Evolutionary conservation across 2,113 vertebrate species (phyloP).

Genomic region (Alethe diademata): DNA sequence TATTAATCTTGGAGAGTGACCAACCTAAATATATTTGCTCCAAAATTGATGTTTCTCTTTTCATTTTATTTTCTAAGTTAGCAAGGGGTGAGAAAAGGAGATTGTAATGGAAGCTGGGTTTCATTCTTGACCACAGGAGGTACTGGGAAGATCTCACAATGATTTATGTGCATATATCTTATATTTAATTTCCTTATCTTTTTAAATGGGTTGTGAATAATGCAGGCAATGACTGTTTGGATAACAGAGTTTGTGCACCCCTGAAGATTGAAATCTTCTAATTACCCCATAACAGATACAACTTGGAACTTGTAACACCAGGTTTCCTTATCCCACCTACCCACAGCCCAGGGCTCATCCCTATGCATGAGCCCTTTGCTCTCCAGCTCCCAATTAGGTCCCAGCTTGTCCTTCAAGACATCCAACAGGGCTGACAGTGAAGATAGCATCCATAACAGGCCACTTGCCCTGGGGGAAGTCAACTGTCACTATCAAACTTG

Average conservation of each 20-base stretch:
- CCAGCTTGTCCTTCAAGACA: conserved; percentile 28
- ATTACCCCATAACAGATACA: neutral
- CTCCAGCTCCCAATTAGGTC: conserved; percentile 4
- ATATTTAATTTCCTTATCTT: neutral
- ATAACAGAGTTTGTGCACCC: neutral
- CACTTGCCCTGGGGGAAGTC: neutral
- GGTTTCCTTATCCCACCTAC: neutral
- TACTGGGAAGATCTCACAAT: neutral
- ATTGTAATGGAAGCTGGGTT: neutral
- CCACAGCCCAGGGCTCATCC: neutral
- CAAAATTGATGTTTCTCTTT: neutral
- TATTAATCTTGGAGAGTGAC: neutral
- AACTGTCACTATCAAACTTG: conserved; percentile 4
- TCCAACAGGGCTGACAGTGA: conserved; percentile 18
- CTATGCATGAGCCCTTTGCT: neutral
- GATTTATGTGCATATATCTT: conserved; percentile 6
- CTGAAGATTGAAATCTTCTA: conserved; percentile 1
- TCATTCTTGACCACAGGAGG: neutral
- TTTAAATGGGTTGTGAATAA: conserved; percentile 19
- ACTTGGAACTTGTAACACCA: neutral
- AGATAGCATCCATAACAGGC: conserved; percentile 2
- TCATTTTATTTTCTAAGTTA: neutral
- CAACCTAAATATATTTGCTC: neutral
- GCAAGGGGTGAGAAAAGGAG: neutral
- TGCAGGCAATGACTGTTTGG: neutral